phyloP scores from a whole-genome alignment of 2,113 vertebrate species.

The Tupaia tana region DNA sequence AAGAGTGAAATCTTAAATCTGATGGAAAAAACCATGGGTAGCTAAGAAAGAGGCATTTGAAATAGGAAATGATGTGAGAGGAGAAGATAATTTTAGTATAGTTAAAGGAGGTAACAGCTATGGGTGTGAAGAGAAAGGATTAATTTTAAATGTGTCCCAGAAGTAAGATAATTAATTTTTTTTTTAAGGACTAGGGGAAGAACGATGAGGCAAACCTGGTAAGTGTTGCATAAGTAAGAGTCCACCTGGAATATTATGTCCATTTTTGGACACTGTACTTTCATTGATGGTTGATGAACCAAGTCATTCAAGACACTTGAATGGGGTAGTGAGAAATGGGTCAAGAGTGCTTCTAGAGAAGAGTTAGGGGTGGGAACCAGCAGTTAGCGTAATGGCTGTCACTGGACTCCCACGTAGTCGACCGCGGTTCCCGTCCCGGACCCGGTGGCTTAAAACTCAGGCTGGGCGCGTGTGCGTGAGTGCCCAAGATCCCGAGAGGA shows the following conservation, averaged over 20 bases:
- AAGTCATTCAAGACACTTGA: neutral
- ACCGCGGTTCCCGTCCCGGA: too few relatives aligned
- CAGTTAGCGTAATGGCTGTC: too few relatives aligned
- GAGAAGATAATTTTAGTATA: conserved; percentile 73
- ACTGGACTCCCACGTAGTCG: too few relatives aligned
- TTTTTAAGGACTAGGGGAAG: neutral
- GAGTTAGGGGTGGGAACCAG: too few relatives aligned
- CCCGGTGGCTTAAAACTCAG: too few relatives aligned
- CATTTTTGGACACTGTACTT: neutral
- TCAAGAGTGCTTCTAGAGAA: neutral
- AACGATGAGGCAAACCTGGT: conserved; percentile 27
- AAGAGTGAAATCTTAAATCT: conserved; percentile 50
- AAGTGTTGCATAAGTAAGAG: neutral
- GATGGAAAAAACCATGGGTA: conserved; percentile 44
- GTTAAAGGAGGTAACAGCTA: conserved; percentile 71
- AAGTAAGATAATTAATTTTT: conserved; percentile 58
- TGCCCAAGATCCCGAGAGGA: too few relatives aligned
- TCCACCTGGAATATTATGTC: neutral
- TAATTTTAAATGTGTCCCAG: conserved; percentile 80
- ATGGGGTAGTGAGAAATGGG: neutral
- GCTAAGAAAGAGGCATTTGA: conserved; percentile 64
- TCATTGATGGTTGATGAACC: neutral
- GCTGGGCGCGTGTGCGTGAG: too few relatives aligned
- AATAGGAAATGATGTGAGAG: conserved; percentile 73
- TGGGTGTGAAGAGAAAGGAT: conserved; percentile 72